phyloP scores from a whole-genome alignment of 2,888 invertebrate genomes.

The Stegana nigrithorax region DNA sequence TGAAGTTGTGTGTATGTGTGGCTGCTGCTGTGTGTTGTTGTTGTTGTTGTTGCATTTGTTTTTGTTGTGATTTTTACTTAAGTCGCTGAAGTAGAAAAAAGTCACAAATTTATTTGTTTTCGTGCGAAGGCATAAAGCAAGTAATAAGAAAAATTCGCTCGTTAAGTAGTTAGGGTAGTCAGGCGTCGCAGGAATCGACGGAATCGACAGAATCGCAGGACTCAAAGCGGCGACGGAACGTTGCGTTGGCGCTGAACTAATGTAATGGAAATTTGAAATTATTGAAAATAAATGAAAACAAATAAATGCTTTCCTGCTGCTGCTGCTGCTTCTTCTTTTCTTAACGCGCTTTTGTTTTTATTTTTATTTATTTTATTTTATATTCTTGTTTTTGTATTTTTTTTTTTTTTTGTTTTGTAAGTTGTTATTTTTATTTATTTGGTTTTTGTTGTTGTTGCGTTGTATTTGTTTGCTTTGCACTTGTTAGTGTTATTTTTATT shows the following conservation, averaged over 20 bases:
- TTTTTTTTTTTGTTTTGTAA: constrained; percentile 34
- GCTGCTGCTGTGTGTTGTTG: no score
- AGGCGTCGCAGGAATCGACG: no score
- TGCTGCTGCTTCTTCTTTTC: constrained; percentile 26
- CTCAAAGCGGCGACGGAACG: no score
- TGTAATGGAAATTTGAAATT: constrained; percentile 64
- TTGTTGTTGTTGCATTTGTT: neutral
- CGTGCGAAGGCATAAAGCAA: constrained; percentile 56
- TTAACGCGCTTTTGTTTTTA: constrained; percentile 12
- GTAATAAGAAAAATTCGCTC: constrained; percentile 32
- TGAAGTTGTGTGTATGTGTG: no score
- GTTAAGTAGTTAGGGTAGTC: no score
- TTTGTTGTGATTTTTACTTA: constrained; percentile 27
- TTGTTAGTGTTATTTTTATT: neutral
- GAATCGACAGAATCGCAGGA: no score
- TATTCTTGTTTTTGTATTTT: constrained; percentile 22
- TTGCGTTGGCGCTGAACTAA: no score
- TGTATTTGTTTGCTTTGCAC: constrained; percentile 38
- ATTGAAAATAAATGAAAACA: constrained; percentile 64
- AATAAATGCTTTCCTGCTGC: constrained; percentile 52
- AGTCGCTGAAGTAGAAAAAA: constrained; percentile 17
- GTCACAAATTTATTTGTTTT: constrained; percentile 55
- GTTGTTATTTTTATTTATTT: neutral
- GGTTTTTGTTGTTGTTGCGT: constrained; percentile 29
- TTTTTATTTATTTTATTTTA: constrained; percentile 19